Percentiles rank a stretch among this genome's conserved stretches.
Conservation (phyloP, 2,888 invertebrate species). For the Lycocerus yunnanus region DNA sequence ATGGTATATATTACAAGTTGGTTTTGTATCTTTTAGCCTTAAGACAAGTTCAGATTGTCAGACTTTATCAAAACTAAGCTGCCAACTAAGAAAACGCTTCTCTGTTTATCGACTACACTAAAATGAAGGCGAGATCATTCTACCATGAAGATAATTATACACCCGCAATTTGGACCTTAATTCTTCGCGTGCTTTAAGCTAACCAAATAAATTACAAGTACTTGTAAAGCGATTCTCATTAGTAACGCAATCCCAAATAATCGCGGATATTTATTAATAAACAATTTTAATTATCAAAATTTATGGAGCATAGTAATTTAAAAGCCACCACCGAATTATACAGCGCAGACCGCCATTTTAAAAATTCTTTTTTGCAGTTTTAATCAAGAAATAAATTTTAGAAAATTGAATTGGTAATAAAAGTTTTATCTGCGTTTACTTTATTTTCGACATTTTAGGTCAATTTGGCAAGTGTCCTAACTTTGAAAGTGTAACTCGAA, state of each 20-base stretch:
- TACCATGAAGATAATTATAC: slow-evolving; percentile 33
- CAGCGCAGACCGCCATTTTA: background rate
- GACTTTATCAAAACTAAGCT: background rate
- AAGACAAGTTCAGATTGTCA: background rate
- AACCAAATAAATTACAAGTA: slow-evolving; percentile 24
- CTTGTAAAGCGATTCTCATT: slow-evolving; percentile 16
- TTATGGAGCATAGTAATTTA: background rate
- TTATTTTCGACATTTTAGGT: slow-evolving; percentile 8
- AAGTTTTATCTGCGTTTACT: background rate
- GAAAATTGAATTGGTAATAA: background rate
- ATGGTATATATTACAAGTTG: background rate
- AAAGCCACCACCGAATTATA: background rate
- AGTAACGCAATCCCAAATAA: background rate
- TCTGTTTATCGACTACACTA: slow-evolving; percentile 26
- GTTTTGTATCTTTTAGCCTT: background rate
- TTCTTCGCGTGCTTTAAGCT: slow-evolving; percentile 25
- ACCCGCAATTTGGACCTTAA: slow-evolving; percentile 27
- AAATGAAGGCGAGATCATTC: slow-evolving; percentile 22
- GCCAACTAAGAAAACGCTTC: slow-evolving; percentile 8
- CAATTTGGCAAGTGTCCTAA: slow-evolving; percentile 14
- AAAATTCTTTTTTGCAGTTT: background rate
- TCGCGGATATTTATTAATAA: background rate
- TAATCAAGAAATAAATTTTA: background rate
- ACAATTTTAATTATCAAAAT: background rate
- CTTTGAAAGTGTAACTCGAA: slow-evolving; percentile 6